A percentile compares a stretch with the other conserved stretches of the same genome.
Evolutionary conservation across 1,140 invertebrate genomes (phyloP).

Genomic region (Philotrypesis tridentata): DNA sequence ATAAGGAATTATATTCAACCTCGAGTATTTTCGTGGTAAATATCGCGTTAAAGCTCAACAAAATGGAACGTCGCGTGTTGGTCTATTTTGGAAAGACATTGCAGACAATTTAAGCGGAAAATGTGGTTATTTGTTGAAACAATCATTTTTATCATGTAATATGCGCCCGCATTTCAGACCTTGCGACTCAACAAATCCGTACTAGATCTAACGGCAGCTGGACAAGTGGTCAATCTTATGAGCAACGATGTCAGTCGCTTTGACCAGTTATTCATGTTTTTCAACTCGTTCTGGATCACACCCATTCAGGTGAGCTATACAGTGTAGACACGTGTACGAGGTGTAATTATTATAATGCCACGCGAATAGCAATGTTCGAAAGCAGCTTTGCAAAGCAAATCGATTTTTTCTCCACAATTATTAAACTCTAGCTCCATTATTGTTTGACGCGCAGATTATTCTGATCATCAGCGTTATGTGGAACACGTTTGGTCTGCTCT

Average conservation of each 20-base stretch:
- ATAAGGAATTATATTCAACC: too few species aligned
- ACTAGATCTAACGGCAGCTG: conserved; percentile 82
- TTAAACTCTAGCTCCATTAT: neutral
- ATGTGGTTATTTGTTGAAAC: neutral
- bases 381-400: neutral
- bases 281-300: conserved; percentile 80
- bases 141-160: conserved; percentile 28
- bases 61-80: too few species aligned
- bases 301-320: conserved; percentile 73
- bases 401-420: neutral
- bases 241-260: conserved; percentile 86
- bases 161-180: conserved; percentile 72
- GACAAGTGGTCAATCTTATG: conserved; percentile 88
- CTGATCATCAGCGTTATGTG: conserved; percentile 79
- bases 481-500: conserved; percentile 78
- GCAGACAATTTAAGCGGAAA: too few species aligned
- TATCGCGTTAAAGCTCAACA: too few species aligned
- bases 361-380: neutral
- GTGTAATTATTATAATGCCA: neutral
- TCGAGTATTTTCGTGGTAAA: neutral
- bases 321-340: neutral
- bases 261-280: conserved; percentile 76
- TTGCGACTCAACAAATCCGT: conserved; percentile 79
- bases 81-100: too few species aligned
- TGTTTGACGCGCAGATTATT: conserved; percentile 65